phyloP scores from a whole-genome alignment of 2,797 vertebrate species.

The Enteromius thamalakanensis region DNA sequence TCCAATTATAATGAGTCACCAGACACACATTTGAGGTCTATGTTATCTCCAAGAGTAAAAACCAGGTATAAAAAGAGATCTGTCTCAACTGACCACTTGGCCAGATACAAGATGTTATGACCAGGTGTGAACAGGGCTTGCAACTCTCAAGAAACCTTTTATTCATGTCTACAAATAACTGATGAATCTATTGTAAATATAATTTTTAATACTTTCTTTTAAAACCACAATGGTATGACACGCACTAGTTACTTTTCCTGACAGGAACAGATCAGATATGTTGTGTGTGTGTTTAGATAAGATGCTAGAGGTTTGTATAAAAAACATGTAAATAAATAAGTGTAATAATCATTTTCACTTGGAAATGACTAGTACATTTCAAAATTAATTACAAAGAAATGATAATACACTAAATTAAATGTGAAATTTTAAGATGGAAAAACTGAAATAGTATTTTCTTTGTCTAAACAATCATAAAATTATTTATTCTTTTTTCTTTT shows the following conservation, averaged over 20 bases:
- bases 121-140: neutral
- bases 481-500: no score
- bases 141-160: neutral
- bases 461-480: neutral
- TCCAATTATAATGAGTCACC: neutral
- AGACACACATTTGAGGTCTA: neutral
- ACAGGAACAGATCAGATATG: neutral
- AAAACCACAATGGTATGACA: neutral
- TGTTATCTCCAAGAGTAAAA: neutral
- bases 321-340: no score
- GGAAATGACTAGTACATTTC: neutral
- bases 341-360: neutral
- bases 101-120: neutral
- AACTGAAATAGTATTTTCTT: neutral
- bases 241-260: neutral
- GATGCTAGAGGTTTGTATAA: neutral
- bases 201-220: neutral
- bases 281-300: neutral
- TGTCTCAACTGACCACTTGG: neutral
- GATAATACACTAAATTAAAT: neutral
- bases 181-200: neutral
- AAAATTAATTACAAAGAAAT: neutral
- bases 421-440: neutral
- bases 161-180: neutral
- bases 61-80: neutral